phyloP scores from a whole-genome alignment of 2,888 invertebrate species.

The Morpho achilles region DNA sequence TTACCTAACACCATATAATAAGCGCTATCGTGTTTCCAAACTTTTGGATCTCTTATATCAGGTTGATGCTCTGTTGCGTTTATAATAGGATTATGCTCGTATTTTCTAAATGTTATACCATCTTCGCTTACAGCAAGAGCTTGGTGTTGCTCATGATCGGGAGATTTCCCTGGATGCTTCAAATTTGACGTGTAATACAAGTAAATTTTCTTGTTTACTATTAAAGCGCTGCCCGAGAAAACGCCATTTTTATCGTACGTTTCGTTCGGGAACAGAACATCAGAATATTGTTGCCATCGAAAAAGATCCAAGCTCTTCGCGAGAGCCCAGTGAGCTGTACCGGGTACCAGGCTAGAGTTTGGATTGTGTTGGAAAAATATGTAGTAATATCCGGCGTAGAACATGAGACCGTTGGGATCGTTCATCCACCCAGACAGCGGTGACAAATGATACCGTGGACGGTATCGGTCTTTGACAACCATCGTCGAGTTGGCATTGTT shows the following conservation, averaged over 20 bases:
- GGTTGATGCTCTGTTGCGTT: constrained; percentile 47
- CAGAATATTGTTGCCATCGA: constrained; percentile 64
- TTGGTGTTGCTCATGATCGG: constrained; percentile 51
- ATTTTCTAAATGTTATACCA: constrained; percentile 52
- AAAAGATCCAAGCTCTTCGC: constrained; percentile 64
- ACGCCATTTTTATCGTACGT: constrained; percentile 57
- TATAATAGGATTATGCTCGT: constrained; percentile 53
- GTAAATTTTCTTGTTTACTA: constrained; percentile 52
- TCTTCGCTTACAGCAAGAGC: constrained; percentile 52
- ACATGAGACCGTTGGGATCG: constrained; percentile 75
- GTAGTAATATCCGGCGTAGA: constrained; percentile 58
- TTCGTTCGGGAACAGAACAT: constrained; percentile 65
- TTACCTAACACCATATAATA: constrained; percentile 70
- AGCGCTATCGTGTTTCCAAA: constrained; percentile 53
- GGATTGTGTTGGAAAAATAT: constrained; percentile 75
- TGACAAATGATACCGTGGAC: constrained; percentile 54
- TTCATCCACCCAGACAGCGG: constrained; percentile 73
- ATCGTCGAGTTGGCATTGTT: constrained; percentile 11
- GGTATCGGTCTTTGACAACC: constrained; percentile 34
- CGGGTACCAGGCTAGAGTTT: constrained; percentile 44
- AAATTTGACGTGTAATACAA: constrained; percentile 62
- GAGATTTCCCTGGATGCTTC: constrained; percentile 40
- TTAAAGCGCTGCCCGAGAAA: constrained; percentile 70
- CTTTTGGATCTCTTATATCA: constrained; percentile 71
- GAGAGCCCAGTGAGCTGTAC: constrained; percentile 74